Base-by-base conservation (phyloP, 1,140 invertebrate species). In the Asbolus verrucosus region DNA sequence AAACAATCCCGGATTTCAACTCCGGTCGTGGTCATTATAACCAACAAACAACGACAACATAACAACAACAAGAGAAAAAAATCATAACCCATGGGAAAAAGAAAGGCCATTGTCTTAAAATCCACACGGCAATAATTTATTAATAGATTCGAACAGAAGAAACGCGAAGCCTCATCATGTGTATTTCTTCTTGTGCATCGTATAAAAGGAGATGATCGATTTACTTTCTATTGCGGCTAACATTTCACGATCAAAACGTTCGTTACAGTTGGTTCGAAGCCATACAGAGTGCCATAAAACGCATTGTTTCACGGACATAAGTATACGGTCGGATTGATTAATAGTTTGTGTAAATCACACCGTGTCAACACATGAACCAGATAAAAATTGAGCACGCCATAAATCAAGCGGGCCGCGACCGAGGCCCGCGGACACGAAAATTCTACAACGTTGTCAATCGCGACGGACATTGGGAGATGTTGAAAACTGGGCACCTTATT, bases 1-100 rank as follows among this genome's bases (percentile, higher is more conserved):
- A 39, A 63, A 39, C 61, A 63, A 43, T 63, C 61, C 61, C 61
- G 61, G 61, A 63, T 63, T 43, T 27, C 3, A 39, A 6, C 61
- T 27, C 31, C 15, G 18, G 39, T 39, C 39, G 61, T 39, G 36
- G 61, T 63, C 31, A 39, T 43, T 63, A 63, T 16, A 54, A 54
- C 21, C 46, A 54, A 54, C 46, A 54, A 54, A 54, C 46, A 54
- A 54, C 46, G 46, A 54, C 46, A 54, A 54, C 46, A 54, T n/a
- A 41, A 6, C 43, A 54, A 54, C 46, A 54, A 27, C n/a, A 6
- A 24, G 27, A 54, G 11, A 36, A 54, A 24, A 54, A n/a, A n/a
- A 27, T 21, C 21, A 27, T 8, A 27, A 27, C 24, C 15, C 46
- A 54, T 54, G 46, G 46, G 46, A 54, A 54, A 41, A 54, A 54